Evolutionary conservation across 2,797 vertebrate species (phyloP).

Genomic region (Chiloscyllium punctatum): DNA sequence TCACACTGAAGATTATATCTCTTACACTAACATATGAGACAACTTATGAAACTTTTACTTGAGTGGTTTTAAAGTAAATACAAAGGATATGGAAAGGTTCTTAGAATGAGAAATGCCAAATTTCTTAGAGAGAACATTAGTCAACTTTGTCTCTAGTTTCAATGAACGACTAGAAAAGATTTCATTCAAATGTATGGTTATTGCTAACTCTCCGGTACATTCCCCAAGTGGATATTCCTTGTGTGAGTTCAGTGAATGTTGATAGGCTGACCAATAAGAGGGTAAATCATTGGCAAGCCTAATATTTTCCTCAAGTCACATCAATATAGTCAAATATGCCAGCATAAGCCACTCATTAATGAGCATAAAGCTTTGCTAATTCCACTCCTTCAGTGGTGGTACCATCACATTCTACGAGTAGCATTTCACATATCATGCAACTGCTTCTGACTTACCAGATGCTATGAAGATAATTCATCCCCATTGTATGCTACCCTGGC

Average conservation of each 20-base stretch:
- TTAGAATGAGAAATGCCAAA: background rate
- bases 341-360: background rate
- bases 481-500: background rate
- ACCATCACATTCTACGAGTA: background rate
- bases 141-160: background rate
- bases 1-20: background rate
- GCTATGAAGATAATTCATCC: background rate
- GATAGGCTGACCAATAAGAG: background rate
- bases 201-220: background rate
- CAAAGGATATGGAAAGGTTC: background rate
- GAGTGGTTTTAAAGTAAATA: background rate
- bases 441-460: background rate
- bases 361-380: background rate
- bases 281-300: no score
- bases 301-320: background rate
- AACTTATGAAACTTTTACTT: background rate
- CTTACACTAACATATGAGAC: background rate
- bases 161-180: background rate
- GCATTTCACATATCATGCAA: background rate
- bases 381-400: background rate
- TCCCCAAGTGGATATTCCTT: background rate
- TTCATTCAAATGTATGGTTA: background rate
- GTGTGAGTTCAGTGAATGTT: background rate
- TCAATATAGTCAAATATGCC: background rate
- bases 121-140: background rate